A percentile compares a stretch with the other conserved stretches of the same genome.
Conservation (phyloP, 1,140 invertebrate genomes). For the Kradibia gibbosae region DNA sequence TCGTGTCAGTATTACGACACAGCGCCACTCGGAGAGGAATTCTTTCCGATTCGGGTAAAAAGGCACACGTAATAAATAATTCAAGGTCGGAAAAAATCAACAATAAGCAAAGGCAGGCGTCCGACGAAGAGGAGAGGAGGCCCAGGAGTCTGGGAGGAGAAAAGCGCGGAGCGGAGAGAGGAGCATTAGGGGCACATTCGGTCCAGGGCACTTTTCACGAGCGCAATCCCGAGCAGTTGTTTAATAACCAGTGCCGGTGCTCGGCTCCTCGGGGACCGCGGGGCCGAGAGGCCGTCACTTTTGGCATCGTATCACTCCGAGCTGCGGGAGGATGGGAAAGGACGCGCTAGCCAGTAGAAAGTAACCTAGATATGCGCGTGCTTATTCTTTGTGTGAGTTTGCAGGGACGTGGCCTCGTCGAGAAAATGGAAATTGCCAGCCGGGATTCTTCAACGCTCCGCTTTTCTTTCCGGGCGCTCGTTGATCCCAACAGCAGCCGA, state of each 20-base stretch:
- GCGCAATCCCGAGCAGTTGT: too few relatives aligned
- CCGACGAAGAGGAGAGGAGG: constrained; percentile 13
- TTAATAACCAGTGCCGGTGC: too few relatives aligned
- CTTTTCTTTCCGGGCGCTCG: too few relatives aligned
- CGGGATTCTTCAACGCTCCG: neutral
- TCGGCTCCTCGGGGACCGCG: too few relatives aligned
- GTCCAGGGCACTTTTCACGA: too few relatives aligned
- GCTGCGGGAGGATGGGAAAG: constrained; percentile 27
- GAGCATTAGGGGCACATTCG: too few relatives aligned
- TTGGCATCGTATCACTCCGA: too few relatives aligned
- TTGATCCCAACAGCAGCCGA: too few relatives aligned
- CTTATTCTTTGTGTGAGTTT: neutral
- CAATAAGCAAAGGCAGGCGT: neutral
- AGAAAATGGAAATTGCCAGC: constrained; percentile 41
- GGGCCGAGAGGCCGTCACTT: too few relatives aligned
- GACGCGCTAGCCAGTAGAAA: constrained; percentile 23
- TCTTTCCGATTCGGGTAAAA: neutral
- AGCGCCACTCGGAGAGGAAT: neutral
- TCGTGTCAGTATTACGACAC: neutral
- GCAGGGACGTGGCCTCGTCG: neutral
- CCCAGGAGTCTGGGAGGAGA: neutral
- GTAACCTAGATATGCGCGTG: constrained; percentile 39
- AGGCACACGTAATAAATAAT: neutral
- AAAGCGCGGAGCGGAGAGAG: too few relatives aligned
- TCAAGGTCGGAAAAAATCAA: constrained; percentile 2